These are phyloP conservation scores for Gambusia yucatana DNA, from an alignment of 2,797 vertebrate genomes.

Conservation along the genomic window DNA sequence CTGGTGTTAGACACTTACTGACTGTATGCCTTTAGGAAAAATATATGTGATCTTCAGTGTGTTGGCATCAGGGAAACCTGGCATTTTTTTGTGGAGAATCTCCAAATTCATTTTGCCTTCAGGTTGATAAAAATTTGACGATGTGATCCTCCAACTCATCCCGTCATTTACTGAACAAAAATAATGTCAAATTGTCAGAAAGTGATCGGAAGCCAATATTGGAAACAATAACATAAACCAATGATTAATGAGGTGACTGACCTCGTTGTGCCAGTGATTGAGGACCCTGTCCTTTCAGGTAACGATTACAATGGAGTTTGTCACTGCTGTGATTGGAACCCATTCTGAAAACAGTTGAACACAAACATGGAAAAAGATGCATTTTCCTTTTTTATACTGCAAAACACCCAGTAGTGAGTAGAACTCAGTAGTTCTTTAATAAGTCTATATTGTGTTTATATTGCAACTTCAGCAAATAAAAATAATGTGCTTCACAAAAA, in stretches of 20 bases:
- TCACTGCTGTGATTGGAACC: conserved; percentile 64
- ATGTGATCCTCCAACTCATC: neutral
- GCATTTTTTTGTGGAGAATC: neutral
- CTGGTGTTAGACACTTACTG: neutral
- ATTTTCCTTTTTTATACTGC: neutral
- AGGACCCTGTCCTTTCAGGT: conserved; percentile 70
- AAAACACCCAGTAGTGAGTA: neutral
- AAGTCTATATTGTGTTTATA: neutral
- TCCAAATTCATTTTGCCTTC: neutral
- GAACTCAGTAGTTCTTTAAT: neutral
- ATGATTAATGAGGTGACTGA: neutral
- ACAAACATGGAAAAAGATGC: neutral
- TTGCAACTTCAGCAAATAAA: neutral
- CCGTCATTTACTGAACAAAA: neutral
- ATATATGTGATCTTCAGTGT: neutral
- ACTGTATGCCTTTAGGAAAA: neutral
- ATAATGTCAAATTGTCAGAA: neutral
- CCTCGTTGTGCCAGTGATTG: conserved; percentile 39
- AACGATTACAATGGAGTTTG: conserved; percentile 74
- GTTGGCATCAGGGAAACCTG: neutral
- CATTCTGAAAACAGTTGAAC: neutral
- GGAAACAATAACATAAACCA: neutral
- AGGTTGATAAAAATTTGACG: neutral
- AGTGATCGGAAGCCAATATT: neutral
- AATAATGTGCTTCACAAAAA: neutral